Percentiles rank a stretch among this genome's conserved stretches.
Conservation (phyloP, 2,797 vertebrate genomes). For the Labroides dimidiatus region DNA sequence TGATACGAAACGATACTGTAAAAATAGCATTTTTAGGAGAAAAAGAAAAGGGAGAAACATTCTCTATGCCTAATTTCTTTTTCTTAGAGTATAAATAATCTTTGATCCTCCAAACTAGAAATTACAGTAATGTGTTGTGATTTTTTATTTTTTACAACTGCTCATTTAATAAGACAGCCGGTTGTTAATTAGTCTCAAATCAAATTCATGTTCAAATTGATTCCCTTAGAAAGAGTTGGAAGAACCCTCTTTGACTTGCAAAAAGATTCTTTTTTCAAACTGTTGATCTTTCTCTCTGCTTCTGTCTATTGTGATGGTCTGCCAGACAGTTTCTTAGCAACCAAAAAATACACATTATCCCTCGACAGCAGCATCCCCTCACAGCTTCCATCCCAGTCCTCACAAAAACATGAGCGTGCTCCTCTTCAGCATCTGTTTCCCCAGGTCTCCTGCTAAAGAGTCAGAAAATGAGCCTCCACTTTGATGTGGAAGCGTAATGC, state of each 20-base stretch:
- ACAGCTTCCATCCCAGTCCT: conserved; percentile 34
- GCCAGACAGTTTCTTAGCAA: conserved; percentile 85
- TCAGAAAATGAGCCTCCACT: conserved; percentile 61
- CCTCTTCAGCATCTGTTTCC: conserved; percentile 60
- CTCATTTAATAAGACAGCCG: not conserved
- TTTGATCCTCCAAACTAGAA: not conserved
- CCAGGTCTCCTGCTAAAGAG: conserved; percentile 52
- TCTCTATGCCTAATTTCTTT: not conserved
- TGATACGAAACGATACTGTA: too few relatives aligned
- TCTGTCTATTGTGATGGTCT: conserved; percentile 54
- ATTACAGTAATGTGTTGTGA: not conserved
- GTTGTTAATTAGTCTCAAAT: not conserved
- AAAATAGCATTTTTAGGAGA: not conserved
- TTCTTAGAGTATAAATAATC: not conserved
- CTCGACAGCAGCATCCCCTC: conserved; percentile 57
- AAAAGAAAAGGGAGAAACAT: not conserved
- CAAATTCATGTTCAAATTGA: conserved; percentile 10
- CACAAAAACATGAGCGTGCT: conserved; percentile 52
- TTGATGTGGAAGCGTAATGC: conserved; percentile 63
- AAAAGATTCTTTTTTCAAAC: conserved; percentile 23
- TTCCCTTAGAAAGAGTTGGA: conserved; percentile 28
- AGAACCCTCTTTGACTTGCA: conserved; percentile 37
- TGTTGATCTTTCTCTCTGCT: conserved; percentile 58
- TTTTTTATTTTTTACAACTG: too few relatives aligned
- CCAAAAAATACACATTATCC: conserved; percentile 74